Evolutionary conservation across 2,888 invertebrate species (phyloP), one percentile per base, ranked within the genome.

Genomic region (Epiblema foenella): DNA sequence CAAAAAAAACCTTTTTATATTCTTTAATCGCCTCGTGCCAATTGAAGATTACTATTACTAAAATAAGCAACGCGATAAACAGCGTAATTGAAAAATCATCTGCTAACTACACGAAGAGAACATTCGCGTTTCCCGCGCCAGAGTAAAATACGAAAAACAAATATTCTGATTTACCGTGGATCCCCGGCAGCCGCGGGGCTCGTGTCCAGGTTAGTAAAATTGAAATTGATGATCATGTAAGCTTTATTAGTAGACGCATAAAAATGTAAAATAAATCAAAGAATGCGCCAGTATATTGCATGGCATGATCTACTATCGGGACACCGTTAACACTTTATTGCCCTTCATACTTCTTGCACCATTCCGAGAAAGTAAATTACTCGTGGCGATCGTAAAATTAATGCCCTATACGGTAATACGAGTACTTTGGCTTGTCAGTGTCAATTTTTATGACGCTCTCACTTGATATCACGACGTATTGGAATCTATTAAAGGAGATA

Each of bases 351-450:
- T 84, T 86, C 87, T 89, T 87, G 83, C 86, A 84, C 85, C 87
- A 90, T 90, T 92, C 87, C 85, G 81, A 89, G 89, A 89, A 91
- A 89, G 88, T 92, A 89, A 90, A 90, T 91, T 88, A 89, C 87
- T 85, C 81, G 80, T 82, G 78, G 85, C 81, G 85, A 87, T 89
- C 90, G 87, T 91, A 89, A 92, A 91, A 86, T 91, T 90, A 90
- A 89, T 89, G 85, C 85, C 83, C 82, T 86, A 85, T 89, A 88
- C 87, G 85, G 89, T 89, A 90, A 91, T 84, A 86, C 87, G 85
- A 89, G 89, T 85, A 87, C 86, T 85, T 84, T 78, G 80, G 80
- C 85, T 83, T 87, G 87, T 89, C 89, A 84, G 81, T 90, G 89
- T 88, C 87, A 87, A 88, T 87, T 91, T 90, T 91, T 91, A 91